These are phyloP conservation scores for Amphiprion ocellaris DNA, from an alignment of 2,113 vertebrate genomes.

Conservation along the genomic window DNA sequence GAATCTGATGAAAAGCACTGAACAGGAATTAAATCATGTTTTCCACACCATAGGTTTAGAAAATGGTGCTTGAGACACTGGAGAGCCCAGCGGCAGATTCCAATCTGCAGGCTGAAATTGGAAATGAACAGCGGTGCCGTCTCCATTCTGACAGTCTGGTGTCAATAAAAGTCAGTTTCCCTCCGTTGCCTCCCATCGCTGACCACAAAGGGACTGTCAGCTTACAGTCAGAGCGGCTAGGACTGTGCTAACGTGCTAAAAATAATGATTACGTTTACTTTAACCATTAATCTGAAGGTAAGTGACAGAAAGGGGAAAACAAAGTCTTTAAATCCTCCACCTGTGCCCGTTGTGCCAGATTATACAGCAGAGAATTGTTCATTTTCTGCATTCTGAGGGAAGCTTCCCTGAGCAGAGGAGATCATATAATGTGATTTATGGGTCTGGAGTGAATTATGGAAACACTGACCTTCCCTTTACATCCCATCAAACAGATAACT, in stretches of 20 bases:
- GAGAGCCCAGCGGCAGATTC: slow-evolving; percentile 77
- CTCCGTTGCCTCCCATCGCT: slow-evolving; percentile 72
- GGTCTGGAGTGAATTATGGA: slow-evolving; percentile 79
- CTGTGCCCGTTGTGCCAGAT: slow-evolving; percentile 41
- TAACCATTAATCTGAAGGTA: slow-evolving; percentile 35
- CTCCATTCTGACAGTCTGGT: slow-evolving; percentile 80
- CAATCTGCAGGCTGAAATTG: slow-evolving; percentile 83
- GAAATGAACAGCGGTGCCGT: slow-evolving; percentile 80
- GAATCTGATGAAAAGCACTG: slow-evolving; percentile 82
- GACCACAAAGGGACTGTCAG: slow-evolving; percentile 76
- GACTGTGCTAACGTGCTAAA: slow-evolving; percentile 48
- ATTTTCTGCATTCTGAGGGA: slow-evolving; percentile 48
- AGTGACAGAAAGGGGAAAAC: slow-evolving; percentile 10
- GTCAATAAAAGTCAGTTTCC: slow-evolving; percentile 83
- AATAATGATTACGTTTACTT: slow-evolving; percentile 42
- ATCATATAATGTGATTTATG: slow-evolving; percentile 81
- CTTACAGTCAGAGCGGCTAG: slow-evolving; percentile 40
- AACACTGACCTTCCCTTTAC: slow-evolving; percentile 83
- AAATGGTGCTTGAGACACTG: slow-evolving; percentile 83
- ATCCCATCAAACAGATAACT: slow-evolving; percentile 82
- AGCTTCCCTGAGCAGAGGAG: slow-evolving; percentile 30
- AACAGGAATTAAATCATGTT: slow-evolving; percentile 85
- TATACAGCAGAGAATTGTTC: slow-evolving; percentile 41
- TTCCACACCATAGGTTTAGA: slow-evolving; percentile 83
- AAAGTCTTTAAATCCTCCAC: slow-evolving; percentile 57